A percentile compares a stretch with the other conserved stretches of the same genome.
phyloP scores from a whole-genome alignment of 2,888 invertebrate genomes.

The Balanococcus diminutus region DNA sequence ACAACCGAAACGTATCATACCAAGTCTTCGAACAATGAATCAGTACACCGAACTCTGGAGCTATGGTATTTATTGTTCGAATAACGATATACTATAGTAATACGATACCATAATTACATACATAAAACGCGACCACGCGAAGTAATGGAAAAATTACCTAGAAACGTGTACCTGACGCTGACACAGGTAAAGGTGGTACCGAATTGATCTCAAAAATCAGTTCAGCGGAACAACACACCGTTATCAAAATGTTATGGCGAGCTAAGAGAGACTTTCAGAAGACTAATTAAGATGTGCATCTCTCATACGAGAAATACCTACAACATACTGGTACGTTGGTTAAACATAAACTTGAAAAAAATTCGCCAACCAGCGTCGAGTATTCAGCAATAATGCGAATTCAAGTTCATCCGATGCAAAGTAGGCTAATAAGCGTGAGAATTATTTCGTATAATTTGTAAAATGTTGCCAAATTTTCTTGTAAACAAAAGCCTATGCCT shows the following conservation, averaged over 20 bases:
- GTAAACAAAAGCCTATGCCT: not conserved
- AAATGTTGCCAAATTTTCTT: not conserved
- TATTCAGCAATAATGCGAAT: not conserved
- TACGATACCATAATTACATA: not conserved
- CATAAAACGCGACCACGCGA: not conserved
- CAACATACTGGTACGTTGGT: not conserved
- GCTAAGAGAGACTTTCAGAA: not conserved
- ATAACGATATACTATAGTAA: not conserved
- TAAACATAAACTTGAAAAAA: too few species aligned
- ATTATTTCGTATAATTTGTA: not conserved
- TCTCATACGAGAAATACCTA: not conserved
- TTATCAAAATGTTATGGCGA: not conserved
- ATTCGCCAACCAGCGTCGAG: not conserved
- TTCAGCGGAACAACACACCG: conserved; percentile 35
- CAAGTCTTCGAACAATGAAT: not conserved
- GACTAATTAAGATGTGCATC: conserved; percentile 24
- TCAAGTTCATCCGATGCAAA: not conserved
- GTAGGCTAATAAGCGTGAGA: conserved; percentile 3
- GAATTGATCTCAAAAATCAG: conserved; percentile 38
- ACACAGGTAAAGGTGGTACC: not conserved
- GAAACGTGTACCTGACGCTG: not conserved
- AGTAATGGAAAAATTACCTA: not conserved
- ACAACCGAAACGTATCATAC: not conserved
- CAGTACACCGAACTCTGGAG: not conserved
- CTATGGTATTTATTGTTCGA: not conserved